Conservation (phyloP, 2,113 vertebrate genomes). For the Eptatretus burgeri region DNA sequence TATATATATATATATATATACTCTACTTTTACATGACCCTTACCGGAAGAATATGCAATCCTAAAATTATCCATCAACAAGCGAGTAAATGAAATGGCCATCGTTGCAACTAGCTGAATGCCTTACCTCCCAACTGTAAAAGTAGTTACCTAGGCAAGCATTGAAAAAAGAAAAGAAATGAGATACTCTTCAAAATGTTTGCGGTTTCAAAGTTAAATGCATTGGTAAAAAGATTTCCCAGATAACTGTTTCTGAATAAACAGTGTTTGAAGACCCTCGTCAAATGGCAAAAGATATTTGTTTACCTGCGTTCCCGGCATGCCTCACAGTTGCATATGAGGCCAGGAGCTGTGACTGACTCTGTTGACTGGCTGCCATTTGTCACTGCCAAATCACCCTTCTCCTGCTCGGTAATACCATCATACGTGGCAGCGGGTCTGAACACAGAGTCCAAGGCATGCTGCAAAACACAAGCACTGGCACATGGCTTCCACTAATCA, state of each 20-base stretch:
- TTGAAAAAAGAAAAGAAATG: neutral
- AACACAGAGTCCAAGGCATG: too few relatives aligned
- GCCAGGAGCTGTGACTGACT: neutral
- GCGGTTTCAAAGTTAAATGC: neutral
- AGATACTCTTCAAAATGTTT: neutral
- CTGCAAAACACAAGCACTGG: too few relatives aligned
- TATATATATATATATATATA: neutral
- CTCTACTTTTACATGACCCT: too few relatives aligned
- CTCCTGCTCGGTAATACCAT: too few relatives aligned
- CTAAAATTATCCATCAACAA: too few relatives aligned
- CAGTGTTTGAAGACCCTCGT: neutral
- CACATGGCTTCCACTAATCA: too few relatives aligned
- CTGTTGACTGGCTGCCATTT: neutral
- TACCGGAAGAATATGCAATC: too few relatives aligned
- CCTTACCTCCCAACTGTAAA: too few relatives aligned
- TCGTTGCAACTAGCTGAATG: too few relatives aligned
- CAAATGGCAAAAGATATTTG: neutral
- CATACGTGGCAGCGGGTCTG: too few relatives aligned
- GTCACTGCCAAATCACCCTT: too few relatives aligned
- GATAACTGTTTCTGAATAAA: neutral
- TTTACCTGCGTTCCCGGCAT: slow-evolving; percentile 6
- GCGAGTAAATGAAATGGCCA: too few relatives aligned
- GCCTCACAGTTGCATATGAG: slow-evolving; percentile 6
- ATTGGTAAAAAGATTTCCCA: neutral
- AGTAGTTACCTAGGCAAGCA: neutral